phyloP scores from a whole-genome alignment of 1,140 invertebrate genomes.

The Camponotus pennsylvanicus region DNA sequence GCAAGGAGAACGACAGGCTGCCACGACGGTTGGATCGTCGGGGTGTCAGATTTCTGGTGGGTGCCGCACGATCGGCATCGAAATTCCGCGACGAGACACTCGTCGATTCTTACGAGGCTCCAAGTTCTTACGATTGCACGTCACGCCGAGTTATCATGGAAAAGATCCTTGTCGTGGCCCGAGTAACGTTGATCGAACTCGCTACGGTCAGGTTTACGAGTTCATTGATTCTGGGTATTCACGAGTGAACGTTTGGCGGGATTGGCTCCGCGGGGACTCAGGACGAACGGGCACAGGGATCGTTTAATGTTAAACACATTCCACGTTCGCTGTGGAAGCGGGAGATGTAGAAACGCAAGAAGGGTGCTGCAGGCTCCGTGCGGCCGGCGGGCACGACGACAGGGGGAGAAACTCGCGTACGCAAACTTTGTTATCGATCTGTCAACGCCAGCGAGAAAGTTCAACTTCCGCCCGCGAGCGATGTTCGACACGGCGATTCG shows the following conservation, averaged over 20 bases:
- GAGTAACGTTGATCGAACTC: constrained; percentile 12
- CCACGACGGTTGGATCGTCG: constrained; percentile 64
- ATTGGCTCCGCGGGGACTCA: constrained; percentile 6
- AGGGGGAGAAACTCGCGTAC: constrained; percentile 66
- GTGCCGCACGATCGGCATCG: constrained; percentile 36
- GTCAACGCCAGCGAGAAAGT: constrained; percentile 79
- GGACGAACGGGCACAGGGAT: constrained; percentile 11
- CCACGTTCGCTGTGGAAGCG: constrained; percentile 32
- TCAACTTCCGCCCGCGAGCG: constrained; percentile 71
- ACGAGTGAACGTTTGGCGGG: constrained; percentile 27
- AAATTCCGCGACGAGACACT: constrained; percentile 44
- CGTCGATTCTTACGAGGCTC: not conserved
- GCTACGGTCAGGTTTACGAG: constrained; percentile 33
- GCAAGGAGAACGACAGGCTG: constrained; percentile 71
- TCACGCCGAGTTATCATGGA: not conserved
- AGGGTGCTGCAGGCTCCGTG: constrained; percentile 45
- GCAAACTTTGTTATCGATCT: constrained; percentile 80
- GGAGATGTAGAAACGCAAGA: constrained; percentile 6
- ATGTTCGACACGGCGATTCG: constrained; percentile 64
- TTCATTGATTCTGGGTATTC: constrained; percentile 51
- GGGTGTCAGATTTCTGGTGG: constrained; percentile 76
- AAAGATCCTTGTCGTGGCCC: not conserved
- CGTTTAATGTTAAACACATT: constrained; percentile 47
- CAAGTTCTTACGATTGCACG: constrained; percentile 26
- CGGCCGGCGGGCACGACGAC: constrained; percentile 59